Percentiles rank a stretch among this genome's conserved stretches.
phyloP scores from a whole-genome alignment of 2,797 vertebrate species.

The Myotis pilosus region DNA sequence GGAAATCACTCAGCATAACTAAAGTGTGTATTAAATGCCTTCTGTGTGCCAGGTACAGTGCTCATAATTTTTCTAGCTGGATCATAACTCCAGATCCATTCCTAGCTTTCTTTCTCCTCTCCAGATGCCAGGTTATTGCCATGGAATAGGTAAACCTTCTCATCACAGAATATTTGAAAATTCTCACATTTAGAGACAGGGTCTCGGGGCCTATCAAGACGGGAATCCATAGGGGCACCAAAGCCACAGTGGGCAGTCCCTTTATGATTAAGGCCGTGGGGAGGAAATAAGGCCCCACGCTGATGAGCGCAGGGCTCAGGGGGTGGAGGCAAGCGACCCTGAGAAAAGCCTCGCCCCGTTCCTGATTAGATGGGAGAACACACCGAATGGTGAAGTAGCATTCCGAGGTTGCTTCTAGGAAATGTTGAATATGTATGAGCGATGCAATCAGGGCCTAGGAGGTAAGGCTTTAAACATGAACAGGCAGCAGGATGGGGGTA shows the following conservation, averaged over 20 bases:
- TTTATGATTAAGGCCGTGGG: not conserved
- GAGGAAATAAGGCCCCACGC: not conserved
- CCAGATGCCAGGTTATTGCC: not conserved
- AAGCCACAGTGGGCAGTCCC: not conserved
- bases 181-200: not conserved
- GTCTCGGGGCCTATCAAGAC: not conserved
- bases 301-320: not conserved
- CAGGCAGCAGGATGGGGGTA: not conserved
- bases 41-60: not conserved
- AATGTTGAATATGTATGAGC: conserved; percentile 71
- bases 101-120: not conserved
- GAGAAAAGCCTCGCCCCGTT: not conserved
- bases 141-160: not conserved
- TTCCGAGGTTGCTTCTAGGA: conserved; percentile 45
- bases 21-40: not conserved
- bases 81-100: not conserved
- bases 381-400: not conserved
- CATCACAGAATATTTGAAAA: not conserved
- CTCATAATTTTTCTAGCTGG: not conserved
- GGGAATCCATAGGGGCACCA: not conserved
- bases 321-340: not conserved
- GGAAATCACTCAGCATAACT: not conserved
- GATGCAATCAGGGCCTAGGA: conserved; percentile 58
- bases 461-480: conserved; percentile 53
- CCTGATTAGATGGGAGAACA: conserved; percentile 37